Base-by-base conservation (phyloP, 2,113 vertebrate genomes). In the Taurulus bubalis region DNA sequence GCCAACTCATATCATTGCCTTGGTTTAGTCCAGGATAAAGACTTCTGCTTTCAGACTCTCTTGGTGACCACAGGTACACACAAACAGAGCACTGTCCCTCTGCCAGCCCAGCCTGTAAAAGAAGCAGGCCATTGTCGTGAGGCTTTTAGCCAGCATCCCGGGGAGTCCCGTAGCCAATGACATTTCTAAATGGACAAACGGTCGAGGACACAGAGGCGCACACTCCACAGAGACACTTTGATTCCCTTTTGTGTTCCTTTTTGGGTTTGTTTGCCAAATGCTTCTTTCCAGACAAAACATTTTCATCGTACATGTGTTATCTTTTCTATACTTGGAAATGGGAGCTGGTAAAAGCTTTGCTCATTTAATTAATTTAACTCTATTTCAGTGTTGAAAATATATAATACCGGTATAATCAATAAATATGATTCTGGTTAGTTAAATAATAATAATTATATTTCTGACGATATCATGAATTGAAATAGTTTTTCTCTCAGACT, bases 141-240 rank as follows among this genome's bases (percentile, higher is more conserved):
- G 75, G 91, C 90, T 88, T 87, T 92, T 90, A 92, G 89, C 85
- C 36, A 28, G 84, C 62, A 58, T 92, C 83, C 79, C 76, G 77
- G 89, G 85, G 79, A 91, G 90, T 91, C 88, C 89, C 51, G 24
- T 42, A 64, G 88, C 83, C 68, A 63, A 30, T 91, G 92, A 90
- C 90, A 93, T 94, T 93, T 93, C 75, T 70, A 86, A 87, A 88
- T 85, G 84, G 85, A 89, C 87, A 87, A 87, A 92, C 82, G 83
- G 87, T 89, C 69, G 80, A 67, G 40, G 63, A 84, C 70, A 86
- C 56, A 34, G 36, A 69, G 42, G 85, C 79, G 83, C 79, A 89
- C 77, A 69, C 40, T 76, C 77, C 66, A 80, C 68, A 47, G 78
- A 89, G 78, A 84, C 81, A 78, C 74, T 81, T 81, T 26, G 20